phyloP scores from a whole-genome alignment of 2,888 invertebrate genomes.

The Julus scanicus region DNA sequence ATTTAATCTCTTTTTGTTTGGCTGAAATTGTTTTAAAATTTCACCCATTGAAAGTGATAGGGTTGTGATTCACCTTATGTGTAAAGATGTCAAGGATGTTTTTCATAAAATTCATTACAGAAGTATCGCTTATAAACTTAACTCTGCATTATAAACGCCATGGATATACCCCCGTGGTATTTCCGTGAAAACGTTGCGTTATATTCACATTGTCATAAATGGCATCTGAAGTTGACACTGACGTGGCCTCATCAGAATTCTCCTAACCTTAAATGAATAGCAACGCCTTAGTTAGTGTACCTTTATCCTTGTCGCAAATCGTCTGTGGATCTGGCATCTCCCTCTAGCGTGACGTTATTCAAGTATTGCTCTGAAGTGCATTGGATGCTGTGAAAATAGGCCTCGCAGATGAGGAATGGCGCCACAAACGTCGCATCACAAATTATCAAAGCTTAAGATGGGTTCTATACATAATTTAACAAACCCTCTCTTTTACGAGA shows the following conservation, averaged over 20 bases:
- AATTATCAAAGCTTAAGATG: constrained; percentile 37
- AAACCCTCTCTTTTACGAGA: constrained; percentile 13
- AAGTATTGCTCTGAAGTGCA: background rate
- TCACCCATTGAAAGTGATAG: too few relatives aligned
- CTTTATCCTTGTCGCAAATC: background rate
- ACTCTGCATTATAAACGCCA: too few relatives aligned
- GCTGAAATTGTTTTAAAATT: too few relatives aligned
- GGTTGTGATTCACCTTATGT: too few relatives aligned
- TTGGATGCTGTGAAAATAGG: background rate
- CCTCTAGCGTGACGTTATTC: background rate
- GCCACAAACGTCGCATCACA: constrained; percentile 36
- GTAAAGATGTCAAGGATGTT: too few relatives aligned
- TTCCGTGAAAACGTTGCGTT: too few relatives aligned
- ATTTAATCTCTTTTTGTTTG: too few relatives aligned
- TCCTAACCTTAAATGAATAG: background rate
- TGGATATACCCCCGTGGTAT: too few relatives aligned
- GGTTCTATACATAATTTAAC: constrained; percentile 30
- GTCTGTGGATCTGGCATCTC: background rate
- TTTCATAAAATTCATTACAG: too few relatives aligned
- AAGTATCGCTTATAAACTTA: too few relatives aligned
- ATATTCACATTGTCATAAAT: too few relatives aligned
- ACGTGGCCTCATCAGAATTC: background rate
- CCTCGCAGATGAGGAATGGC: constrained; percentile 16
- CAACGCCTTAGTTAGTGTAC: background rate
- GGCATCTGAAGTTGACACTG: too few relatives aligned